Evolutionary conservation across 2,797 vertebrate genomes (phyloP), one percentile per base, ranked within the genome.

Genomic region (Gobionotothen gibberifrons): DNA sequence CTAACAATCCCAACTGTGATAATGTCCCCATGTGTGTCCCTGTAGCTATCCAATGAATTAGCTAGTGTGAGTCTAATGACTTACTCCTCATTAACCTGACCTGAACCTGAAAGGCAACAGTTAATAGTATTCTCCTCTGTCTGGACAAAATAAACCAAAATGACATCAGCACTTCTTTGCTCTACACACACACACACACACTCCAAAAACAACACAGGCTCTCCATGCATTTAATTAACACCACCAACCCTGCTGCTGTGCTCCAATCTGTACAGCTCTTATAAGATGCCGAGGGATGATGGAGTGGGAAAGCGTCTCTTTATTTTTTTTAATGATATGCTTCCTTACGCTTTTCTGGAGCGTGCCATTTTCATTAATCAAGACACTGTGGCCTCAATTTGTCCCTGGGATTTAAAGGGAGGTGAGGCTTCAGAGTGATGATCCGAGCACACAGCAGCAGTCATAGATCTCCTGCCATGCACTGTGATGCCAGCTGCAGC

Each of bases 211-310:
- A 67, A 16, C 42, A 62, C 60, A 44, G n/a, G 10, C 26, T 67
- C 79, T 60, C 19, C 1, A 8, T 54, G 73, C 65, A 74, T 78
- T 78, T 73, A 76, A 85, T 81, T 80, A 82, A 70, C 72, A 70
- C 52, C 7, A 6, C 47, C 51, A 21, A 55, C 46, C 69, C 43
- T 29, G 72, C 74, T 70, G 56, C 55, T 54, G 43, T 39, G 54
- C 76, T 40, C 72, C 79, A 51, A 76, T 82, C 77, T 76, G 69
- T 42, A 58, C 44, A 42, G 21, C 39, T 70, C 69, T 58, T 78
- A 42, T 65, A 61, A 73, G 64, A 39, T 36, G 39, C 16, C 14
- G 9, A 44, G 14, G 19, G 43, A 44, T 16, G 19, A n/a, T 55
- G 56, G 22, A 26, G 19, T 16, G 49, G 49, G 49, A 15, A 17